These are phyloP conservation scores for Cliona cf. orientalis DNA, from an alignment of 37 sponge, comb jelly and placozoan species.

Conservation along the genomic window DNA sequence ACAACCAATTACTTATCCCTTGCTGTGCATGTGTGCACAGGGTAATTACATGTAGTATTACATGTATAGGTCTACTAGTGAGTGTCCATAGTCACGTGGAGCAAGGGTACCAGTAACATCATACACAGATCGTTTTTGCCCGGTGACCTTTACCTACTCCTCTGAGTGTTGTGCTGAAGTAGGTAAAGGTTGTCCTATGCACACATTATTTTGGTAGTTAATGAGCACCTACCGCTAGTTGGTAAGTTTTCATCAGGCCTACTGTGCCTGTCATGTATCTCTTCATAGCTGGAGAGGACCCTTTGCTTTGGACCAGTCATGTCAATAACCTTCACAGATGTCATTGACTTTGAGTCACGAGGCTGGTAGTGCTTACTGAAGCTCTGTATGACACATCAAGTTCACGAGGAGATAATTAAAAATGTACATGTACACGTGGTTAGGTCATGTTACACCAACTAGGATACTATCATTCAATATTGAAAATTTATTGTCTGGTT, in stretches of 20 bases:
- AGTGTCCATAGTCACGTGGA: too few relatives aligned
- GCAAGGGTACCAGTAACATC: too few relatives aligned
- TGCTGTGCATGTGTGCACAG: too few relatives aligned
- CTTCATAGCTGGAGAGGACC: slow-evolving; percentile 83
- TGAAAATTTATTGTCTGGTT: too few relatives aligned
- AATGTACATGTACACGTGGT: slow-evolving; percentile 6
- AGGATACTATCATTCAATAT: too few relatives aligned
- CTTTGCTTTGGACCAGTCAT: slow-evolving; percentile 92
- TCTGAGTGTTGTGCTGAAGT: neutral
- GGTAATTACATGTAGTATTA: too few relatives aligned
- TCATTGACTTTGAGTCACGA: neutral
- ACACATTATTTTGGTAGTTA: neutral
- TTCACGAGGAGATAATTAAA: neutral
- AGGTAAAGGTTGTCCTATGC: neutral
- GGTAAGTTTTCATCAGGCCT: slow-evolving; percentile 42
- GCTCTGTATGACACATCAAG: neutral
- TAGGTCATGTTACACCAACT: too few relatives aligned
- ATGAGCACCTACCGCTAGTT: neutral
- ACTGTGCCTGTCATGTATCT: slow-evolving; percentile 70
- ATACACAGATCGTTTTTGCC: too few relatives aligned
- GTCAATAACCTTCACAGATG: slow-evolving; percentile 82
- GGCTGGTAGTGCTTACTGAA: neutral
- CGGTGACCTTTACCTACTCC: too few relatives aligned
- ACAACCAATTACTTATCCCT: too few relatives aligned
- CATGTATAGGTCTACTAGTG: too few relatives aligned